phyloP scores from a whole-genome alignment of 2,797 vertebrate genomes.

The Enteromius anoplus region DNA sequence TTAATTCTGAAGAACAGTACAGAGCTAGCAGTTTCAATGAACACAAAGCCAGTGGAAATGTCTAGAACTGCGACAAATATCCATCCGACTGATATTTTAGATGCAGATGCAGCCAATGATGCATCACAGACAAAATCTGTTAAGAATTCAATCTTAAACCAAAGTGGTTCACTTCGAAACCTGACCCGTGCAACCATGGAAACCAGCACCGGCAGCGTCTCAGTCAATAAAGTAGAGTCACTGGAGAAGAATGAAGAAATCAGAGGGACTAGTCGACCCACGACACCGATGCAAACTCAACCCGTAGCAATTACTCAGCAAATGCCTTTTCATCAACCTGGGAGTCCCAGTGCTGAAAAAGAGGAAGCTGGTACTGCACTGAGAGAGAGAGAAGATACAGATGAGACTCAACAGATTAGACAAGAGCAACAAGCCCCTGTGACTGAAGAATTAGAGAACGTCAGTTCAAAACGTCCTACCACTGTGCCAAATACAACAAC shows the following conservation, averaged over 20 bases:
- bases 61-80: neutral
- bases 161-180: constrained; percentile 9
- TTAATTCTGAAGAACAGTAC: neutral
- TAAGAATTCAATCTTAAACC: neutral
- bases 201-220: constrained; percentile 21
- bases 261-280: constrained; percentile 12
- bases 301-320: neutral
- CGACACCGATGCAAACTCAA: constrained; percentile 13
- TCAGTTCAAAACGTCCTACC: neutral
- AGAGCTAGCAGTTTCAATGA: neutral
- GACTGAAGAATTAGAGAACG: constrained; percentile 17
- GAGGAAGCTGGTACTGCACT: neutral
- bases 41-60: neutral
- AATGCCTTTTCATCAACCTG: constrained; percentile 11
- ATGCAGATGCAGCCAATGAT: neutral
- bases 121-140: neutral
- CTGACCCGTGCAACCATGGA: neutral
- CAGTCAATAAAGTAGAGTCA: constrained; percentile 28
- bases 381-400: constrained; percentile 9
- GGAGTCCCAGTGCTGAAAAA: neutral
- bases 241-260: constrained; percentile 11
- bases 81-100: neutral
- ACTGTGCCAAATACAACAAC: constrained; percentile 28
- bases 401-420: constrained; percentile 35
- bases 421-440: constrained; percentile 31